A percentile compares a stretch with the other conserved stretches of the same genome.
Conservation (phyloP, 2,113 vertebrate species). For the Leucopsar rothschildi region DNA sequence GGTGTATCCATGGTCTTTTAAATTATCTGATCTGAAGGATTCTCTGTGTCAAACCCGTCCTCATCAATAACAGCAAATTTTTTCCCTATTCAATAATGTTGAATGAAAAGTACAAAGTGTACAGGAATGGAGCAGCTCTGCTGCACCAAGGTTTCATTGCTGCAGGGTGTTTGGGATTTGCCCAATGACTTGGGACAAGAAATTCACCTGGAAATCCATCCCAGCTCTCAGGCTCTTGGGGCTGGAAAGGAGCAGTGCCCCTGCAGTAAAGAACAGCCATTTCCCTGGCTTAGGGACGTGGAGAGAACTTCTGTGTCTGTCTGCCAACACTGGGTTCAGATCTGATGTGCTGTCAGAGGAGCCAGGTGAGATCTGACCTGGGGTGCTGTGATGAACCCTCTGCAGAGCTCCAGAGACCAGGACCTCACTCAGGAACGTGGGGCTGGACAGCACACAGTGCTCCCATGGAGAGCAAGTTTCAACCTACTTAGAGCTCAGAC, state of each 20-base stretch:
- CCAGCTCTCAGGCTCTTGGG: not conserved
- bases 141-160: not conserved
- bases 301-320: not conserved
- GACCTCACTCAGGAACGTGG: not conserved
- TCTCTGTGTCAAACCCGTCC: not conserved
- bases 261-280: not conserved
- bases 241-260: not conserved
- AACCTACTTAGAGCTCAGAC: constrained; percentile 50
- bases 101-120: not conserved
- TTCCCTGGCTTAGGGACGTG: rapidly evolving
- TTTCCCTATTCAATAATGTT: not conserved
- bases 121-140: not conserved
- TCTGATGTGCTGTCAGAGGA: not conserved
- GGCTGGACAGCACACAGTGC: not conserved
- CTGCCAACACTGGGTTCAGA: rapidly evolving
- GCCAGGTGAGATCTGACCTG: not conserved
- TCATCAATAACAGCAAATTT: not conserved
- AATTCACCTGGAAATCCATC: not conserved
- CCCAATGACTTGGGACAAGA: not conserved
- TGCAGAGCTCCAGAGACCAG: not conserved
- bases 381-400: not conserved
- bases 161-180: not conserved
- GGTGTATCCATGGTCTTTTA: not conserved
- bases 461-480: rapidly evolving
- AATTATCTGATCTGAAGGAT: not conserved